phyloP scores from a whole-genome alignment of 2,797 vertebrate genomes.

The Sparidentex hasta region DNA sequence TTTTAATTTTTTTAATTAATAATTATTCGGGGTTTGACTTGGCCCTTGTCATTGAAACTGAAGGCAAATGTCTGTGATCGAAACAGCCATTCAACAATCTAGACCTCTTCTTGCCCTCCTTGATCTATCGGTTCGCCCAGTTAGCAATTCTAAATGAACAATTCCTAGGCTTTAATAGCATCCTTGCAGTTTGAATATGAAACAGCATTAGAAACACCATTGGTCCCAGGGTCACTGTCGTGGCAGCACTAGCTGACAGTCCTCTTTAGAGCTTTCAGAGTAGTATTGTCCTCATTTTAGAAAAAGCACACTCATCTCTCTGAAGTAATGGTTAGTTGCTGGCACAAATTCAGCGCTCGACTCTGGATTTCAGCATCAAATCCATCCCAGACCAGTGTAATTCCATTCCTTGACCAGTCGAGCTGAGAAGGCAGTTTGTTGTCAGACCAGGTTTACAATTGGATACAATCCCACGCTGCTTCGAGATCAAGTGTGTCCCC shows the following conservation, averaged over 20 bases:
- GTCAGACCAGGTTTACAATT: conserved; percentile 16
- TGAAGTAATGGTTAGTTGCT: neutral
- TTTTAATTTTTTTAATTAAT: no score
- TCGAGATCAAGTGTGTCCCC: conserved; percentile 31
- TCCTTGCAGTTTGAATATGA: conserved; percentile 6
- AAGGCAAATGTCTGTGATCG: neutral
- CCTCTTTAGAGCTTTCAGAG: conserved; percentile 24
- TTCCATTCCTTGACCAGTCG: conserved; percentile 10
- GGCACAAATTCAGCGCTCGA: neutral
- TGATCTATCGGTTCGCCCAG: conserved; percentile 19
- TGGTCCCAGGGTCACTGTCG: neutral
- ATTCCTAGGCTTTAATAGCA: neutral
- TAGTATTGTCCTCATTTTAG: neutral
- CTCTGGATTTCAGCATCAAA: neutral
- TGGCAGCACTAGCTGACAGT: neutral
- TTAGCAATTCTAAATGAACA: neutral
- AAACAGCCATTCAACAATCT: neutral
- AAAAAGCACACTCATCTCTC: neutral
- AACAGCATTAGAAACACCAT: neutral
- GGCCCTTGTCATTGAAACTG: neutral
- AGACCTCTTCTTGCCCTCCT: conserved; percentile 7
- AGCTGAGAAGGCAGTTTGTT: conserved; percentile 30
- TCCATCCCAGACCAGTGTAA: conserved; percentile 19
- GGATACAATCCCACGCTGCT: conserved; percentile 36
- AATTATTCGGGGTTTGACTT: neutral